Base-by-base conservation (phyloP, 2,797 vertebrate genomes). In the Melanotaenia parkinsoni region DNA sequence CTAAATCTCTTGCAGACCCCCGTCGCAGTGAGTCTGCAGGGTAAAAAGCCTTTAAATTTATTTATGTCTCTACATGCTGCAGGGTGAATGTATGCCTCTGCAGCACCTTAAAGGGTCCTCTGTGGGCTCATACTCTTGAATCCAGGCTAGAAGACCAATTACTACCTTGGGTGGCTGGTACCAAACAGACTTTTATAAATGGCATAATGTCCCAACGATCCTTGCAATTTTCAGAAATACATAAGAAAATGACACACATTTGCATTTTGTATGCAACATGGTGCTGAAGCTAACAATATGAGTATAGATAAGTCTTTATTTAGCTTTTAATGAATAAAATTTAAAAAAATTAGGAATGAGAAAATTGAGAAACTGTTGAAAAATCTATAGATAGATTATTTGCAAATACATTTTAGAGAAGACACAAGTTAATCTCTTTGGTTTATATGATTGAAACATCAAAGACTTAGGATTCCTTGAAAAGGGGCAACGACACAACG, bases 1-100 rank as follows among this genome's bases (percentile, higher is more conserved):
- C 81, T 87, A 91, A 91, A 93, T 86, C 66, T 91, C 79, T 87
- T 75, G 67, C 89, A 92, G 90, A 77, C 84, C 33, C 62, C 81
- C 53, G 22, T 81, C 54, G 72, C 30, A 51, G 82, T 16, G 6
- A 84, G 81, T 82, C 67, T 76, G 73, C 72, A 86, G 75, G 79
- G 76, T 70, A 84, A 89, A 82, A 71, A 84, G 83, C 69, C 63
- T 56, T 89, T 76, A 75, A 82, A 83, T 87, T 86, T 86, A 89
- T 93, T 91, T 91, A 89, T 82, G 72, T 83, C 87, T 74, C 76
- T 81, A 87, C 67, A 66, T 81, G 82, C 76, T 71, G 67, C 47
- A 45, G 5, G 57, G 28, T 63, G 35, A 66, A 72, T 16, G 1
- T 54, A 67, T 54, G 85, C 32, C 40, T 74, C 64, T 67, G 38